phyloP scores from a whole-genome alignment of 2,888 invertebrate genomes.

The Entomobrya proxima region DNA sequence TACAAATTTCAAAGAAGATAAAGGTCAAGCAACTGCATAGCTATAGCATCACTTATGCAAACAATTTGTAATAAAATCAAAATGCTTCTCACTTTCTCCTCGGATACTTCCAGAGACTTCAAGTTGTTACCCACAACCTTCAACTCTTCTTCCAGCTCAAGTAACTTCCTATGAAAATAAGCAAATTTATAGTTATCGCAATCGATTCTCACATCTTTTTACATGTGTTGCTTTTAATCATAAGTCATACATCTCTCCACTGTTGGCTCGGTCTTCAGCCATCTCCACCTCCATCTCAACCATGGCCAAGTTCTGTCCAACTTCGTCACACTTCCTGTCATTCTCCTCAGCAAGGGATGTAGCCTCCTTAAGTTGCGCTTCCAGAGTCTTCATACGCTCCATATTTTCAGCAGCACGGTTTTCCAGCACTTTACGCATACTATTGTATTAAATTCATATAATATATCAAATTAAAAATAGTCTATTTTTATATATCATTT shows the following conservation, averaged over 20 bases:
- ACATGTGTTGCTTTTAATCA: background rate
- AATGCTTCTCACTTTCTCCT: constrained; percentile 79
- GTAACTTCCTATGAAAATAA: constrained; percentile 80
- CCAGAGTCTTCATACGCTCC: constrained; percentile 81
- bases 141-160: constrained; percentile 82
- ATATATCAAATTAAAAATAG: too few relatives aligned
- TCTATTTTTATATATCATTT: too few relatives aligned
- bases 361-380: constrained; percentile 81
- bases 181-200: too few relatives aligned
- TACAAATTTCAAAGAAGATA: constrained; percentile 21
- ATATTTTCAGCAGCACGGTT: constrained; percentile 82
- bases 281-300: constrained; percentile 82
- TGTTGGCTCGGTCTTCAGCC: constrained; percentile 81
- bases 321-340: constrained; percentile 81
- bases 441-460: too few relatives aligned
- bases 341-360: constrained; percentile 81
- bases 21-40: too few relatives aligned
- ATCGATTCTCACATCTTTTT: background rate
- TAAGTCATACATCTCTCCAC: constrained; percentile 78
- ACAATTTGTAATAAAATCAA: too few relatives aligned
- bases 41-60: background rate
- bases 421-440: constrained; percentile 84
- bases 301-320: constrained; percentile 82
- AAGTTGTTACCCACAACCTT: constrained; percentile 83
- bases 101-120: constrained; percentile 82